These are phyloP conservation scores for Cryptotis parvus DNA, from an alignment of 2,113 vertebrate genomes.

Conservation along the genomic window DNA sequence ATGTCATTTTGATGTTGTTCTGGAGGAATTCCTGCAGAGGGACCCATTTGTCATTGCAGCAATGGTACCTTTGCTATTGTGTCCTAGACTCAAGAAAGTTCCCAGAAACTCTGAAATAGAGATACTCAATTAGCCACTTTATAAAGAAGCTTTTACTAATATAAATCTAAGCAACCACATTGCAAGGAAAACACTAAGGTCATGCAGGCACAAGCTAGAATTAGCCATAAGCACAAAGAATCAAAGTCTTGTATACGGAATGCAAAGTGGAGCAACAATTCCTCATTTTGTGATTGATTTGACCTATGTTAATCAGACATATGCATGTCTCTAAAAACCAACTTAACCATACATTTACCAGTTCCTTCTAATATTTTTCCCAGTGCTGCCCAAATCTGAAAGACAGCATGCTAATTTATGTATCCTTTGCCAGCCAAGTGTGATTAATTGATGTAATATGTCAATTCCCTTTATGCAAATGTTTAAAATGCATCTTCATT, in stretches of 20 bases:
- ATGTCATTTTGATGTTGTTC: neutral
- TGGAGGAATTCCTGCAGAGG: neutral
- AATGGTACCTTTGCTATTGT: neutral
- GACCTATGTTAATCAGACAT: slow-evolving; percentile 43
- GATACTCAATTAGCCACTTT: slow-evolving; percentile 1
- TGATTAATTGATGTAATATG: slow-evolving; percentile 78
- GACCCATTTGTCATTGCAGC: no score
- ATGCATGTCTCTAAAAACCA: slow-evolving; percentile 26
- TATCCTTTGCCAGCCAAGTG: slow-evolving; percentile 56
- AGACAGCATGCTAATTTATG: slow-evolving; percentile 68
- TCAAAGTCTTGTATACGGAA: slow-evolving; percentile 60
- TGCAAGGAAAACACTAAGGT: slow-evolving; percentile 39
- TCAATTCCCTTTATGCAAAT: slow-evolving; percentile 78
- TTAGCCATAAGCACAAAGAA: slow-evolving; percentile 32
- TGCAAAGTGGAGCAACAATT: slow-evolving; percentile 21
- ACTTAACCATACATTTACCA: slow-evolving; percentile 65
- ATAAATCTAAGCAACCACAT: neutral
- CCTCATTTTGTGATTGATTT: slow-evolving; percentile 51
- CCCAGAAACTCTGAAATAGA: slow-evolving; percentile 20
- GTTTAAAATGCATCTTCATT: slow-evolving; percentile 69
- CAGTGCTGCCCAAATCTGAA: slow-evolving; percentile 43
- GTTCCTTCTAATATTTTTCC: slow-evolving; percentile 54
- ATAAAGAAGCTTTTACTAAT: neutral
- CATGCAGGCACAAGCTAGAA: slow-evolving; percentile 2
- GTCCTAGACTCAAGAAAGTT: neutral